Evolutionary conservation across 1,140 invertebrate species (phyloP).

Genomic region (Caenorhabditis tropicalis): DNA sequence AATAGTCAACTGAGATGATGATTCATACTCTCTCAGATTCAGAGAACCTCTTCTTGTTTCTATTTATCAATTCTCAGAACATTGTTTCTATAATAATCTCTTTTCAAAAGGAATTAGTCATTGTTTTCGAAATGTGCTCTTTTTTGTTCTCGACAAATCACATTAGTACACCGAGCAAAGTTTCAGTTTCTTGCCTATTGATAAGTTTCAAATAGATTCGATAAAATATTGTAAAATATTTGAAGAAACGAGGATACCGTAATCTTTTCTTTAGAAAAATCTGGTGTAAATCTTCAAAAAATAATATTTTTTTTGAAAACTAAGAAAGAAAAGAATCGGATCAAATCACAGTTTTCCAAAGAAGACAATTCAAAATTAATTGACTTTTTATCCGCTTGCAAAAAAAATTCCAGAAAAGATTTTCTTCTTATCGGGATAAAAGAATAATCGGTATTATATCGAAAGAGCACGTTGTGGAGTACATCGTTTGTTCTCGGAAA

Average conservation of each 20-base stretch:
- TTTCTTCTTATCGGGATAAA: not conserved
- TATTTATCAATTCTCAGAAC: not conserved
- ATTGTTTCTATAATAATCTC: not conserved
- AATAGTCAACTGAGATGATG: too few species aligned
- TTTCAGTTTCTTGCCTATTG: too few species aligned
- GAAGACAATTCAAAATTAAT: not conserved
- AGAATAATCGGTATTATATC: not conserved
- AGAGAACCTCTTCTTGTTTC: too few species aligned
- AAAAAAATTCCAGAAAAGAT: not conserved
- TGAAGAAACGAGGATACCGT: not conserved
- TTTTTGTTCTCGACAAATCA: not conserved
- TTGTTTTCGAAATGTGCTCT: not conserved
- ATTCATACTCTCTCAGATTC: too few species aligned
- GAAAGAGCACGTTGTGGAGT: slow-evolving; percentile 7
- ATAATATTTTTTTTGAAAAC: not conserved
- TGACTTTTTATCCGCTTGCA: slow-evolving; percentile 8
- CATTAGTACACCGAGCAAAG: not conserved
- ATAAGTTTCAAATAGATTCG: too few species aligned
- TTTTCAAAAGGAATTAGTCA: not conserved
- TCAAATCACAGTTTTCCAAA: not conserved
- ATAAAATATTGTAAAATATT: too few species aligned
- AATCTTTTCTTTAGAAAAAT: not conserved
- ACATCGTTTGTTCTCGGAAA: not conserved
- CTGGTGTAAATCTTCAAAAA: too few species aligned
- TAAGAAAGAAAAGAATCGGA: not conserved